phyloP scores from a whole-genome alignment of 2,888 invertebrate species.

The Leucoptera coffeella region DNA sequence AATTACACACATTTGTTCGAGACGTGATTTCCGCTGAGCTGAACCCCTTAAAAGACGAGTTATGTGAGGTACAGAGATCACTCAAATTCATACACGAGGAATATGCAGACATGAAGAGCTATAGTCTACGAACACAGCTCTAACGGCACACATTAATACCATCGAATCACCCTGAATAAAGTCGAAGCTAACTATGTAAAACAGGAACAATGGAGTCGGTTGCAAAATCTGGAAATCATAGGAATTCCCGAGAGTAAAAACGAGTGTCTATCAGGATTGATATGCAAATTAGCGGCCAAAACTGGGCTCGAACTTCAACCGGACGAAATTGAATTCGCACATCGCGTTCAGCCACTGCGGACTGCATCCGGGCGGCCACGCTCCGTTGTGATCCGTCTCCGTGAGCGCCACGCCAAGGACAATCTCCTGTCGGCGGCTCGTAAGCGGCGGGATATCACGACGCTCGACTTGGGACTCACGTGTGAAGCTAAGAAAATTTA shows the following conservation, averaged over 20 bases:
- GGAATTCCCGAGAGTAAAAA: conserved; percentile 5
- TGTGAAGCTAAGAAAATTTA: background rate
- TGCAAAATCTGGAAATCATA: conserved; percentile 6
- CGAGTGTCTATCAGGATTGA: conserved; percentile 4
- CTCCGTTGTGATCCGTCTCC: background rate
- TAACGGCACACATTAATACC: no score
- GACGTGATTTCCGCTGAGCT: no score
- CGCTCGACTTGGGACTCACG: background rate
- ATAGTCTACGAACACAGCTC: no score
- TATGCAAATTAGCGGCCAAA: conserved; percentile 2
- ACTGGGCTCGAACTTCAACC: conserved; percentile 4
- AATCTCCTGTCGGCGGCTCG: background rate
- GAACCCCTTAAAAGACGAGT: no score
- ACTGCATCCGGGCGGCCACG: background rate
- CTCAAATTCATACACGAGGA: no score
- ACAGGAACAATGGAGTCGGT: conserved; percentile 6
- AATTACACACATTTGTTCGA: no score
- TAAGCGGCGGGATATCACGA: background rate
- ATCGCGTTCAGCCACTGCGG: conserved; percentile 5
- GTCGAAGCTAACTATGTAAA: no score
- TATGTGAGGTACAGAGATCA: no score
- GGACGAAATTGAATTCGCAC: conserved; percentile 6
- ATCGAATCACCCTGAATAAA: no score
- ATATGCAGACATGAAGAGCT: no score
- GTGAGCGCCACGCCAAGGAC: background rate